Conservation (phyloP, 2,888 invertebrate species). For the Autographa gamma region DNA sequence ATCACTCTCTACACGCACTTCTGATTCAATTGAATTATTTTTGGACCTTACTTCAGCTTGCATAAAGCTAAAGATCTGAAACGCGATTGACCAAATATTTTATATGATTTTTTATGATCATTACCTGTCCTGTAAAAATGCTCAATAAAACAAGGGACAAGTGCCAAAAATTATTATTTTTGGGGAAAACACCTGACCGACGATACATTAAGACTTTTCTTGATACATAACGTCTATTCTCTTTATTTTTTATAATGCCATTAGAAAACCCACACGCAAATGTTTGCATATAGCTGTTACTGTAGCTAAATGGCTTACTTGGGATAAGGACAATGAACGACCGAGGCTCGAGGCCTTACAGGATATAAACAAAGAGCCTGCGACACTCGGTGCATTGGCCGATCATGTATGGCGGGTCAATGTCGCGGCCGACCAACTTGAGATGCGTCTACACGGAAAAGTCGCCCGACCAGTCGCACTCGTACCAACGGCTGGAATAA, state of each 20-base stretch:
- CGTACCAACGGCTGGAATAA: slow-evolving; percentile 69
- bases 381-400: slow-evolving; percentile 87
- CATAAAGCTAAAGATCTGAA: slow-evolving; percentile 17
- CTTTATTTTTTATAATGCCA: slow-evolving; percentile 49
- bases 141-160: slow-evolving; percentile 5
- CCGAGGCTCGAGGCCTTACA: slow-evolving; percentile 71
- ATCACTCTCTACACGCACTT: slow-evolving; percentile 68
- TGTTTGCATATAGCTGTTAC: slow-evolving; percentile 43
- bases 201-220: slow-evolving; percentile 49
- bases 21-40: slow-evolving; percentile 68
- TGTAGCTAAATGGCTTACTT: slow-evolving; percentile 45
- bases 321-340: slow-evolving; percentile 69
- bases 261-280: slow-evolving; percentile 42
- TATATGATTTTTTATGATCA: neutral
- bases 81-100: slow-evolving; percentile 2
- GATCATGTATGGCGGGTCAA: slow-evolving; percentile 86
- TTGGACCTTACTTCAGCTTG: slow-evolving; percentile 48
- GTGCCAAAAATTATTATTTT: neutral
- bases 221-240: slow-evolving; percentile 45
- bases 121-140: neutral
- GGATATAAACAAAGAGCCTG: slow-evolving; percentile 88
- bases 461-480: slow-evolving; percentile 75
- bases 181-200: slow-evolving; percentile 46
- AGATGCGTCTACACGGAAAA: slow-evolving; percentile 81
- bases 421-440: slow-evolving; percentile 85